Percentiles rank a stretch among this genome's conserved stretches.
phyloP scores from a whole-genome alignment of 1,140 invertebrate genomes.

The Formica exsecta region DNA sequence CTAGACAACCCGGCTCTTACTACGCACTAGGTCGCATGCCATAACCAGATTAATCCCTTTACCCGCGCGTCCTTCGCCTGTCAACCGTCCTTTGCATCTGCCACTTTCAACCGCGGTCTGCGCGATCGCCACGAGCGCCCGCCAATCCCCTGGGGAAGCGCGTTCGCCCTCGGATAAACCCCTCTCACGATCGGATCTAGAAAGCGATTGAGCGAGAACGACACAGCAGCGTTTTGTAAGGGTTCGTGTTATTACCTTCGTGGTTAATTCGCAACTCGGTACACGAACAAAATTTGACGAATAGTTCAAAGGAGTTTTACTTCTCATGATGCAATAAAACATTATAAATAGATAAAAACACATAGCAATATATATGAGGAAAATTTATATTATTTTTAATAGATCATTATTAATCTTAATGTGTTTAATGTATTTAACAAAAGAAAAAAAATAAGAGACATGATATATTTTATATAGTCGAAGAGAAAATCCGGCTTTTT shows the following conservation, averaged over 20 bases:
- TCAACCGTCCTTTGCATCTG: conserved; percentile 68
- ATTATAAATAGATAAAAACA: not conserved
- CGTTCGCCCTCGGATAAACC: conserved; percentile 11
- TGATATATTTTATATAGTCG: not conserved
- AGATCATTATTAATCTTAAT: not conserved
- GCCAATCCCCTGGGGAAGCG: conserved; percentile 14
- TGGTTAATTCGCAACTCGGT: not conserved
- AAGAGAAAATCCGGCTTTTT: not conserved
- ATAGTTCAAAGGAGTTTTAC: not conserved
- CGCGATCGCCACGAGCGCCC: conserved; percentile 13
- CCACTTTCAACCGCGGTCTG: conserved; percentile 28
- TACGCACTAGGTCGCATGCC: conserved; percentile 71
- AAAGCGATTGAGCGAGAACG: conserved; percentile 31
- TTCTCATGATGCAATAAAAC: not conserved
- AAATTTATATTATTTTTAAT: not conserved
- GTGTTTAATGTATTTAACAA: not conserved
- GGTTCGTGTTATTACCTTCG: conserved; percentile 7
- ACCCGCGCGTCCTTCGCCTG: conserved; percentile 58
- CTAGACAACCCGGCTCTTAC: conserved; percentile 68
- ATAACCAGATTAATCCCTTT: conserved; percentile 77
- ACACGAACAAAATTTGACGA: not conserved
- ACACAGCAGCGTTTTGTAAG: conserved; percentile 22
- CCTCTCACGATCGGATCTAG: conserved; percentile 6
- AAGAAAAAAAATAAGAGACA: not conserved
- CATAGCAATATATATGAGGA: too few species aligned